Conservation (phyloP, 2,888 invertebrate species). For the Julus scandinavius region DNA sequence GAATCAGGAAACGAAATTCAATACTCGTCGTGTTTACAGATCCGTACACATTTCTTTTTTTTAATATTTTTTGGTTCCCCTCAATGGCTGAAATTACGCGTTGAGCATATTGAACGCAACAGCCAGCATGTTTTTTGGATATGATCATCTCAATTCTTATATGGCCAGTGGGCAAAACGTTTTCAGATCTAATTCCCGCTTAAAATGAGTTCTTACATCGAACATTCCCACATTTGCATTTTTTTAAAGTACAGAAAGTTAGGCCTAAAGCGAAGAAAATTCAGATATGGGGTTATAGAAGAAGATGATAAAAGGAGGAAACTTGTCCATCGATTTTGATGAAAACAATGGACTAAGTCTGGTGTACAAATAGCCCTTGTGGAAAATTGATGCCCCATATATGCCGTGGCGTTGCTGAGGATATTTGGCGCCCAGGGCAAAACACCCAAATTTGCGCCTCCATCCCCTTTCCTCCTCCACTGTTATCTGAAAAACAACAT, state of each 20-base stretch:
- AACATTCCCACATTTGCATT: conserved; percentile 31
- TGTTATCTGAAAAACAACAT: too few relatives aligned
- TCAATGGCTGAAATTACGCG: not conserved
- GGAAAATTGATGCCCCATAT: too few relatives aligned
- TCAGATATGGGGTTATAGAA: not conserved
- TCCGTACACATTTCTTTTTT: not conserved
- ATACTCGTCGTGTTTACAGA: not conserved
- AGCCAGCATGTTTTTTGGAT: not conserved
- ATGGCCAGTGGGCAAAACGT: conserved; percentile 34
- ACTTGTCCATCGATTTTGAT: not conserved
- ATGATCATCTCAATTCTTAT: not conserved
- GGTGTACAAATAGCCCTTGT: not conserved
- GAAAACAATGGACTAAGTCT: not conserved
- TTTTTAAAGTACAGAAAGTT: not conserved
- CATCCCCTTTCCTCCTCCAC: too few relatives aligned
- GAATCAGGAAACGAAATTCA: conserved; percentile 7
- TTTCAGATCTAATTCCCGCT: conserved; percentile 36
- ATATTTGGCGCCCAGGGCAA: too few relatives aligned
- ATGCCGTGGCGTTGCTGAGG: too few relatives aligned
- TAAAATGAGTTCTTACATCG: conserved; percentile 31
- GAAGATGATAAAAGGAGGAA: not conserved
- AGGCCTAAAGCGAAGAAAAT: not conserved
- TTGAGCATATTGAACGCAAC: not conserved
- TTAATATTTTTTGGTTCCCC: not conserved
- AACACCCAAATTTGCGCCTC: too few relatives aligned